Percentiles rank a stretch among this genome's conserved stretches.
Evolutionary conservation across 2,888 invertebrate genomes (phyloP).

Genomic region (Chloromyia formosa): DNA sequence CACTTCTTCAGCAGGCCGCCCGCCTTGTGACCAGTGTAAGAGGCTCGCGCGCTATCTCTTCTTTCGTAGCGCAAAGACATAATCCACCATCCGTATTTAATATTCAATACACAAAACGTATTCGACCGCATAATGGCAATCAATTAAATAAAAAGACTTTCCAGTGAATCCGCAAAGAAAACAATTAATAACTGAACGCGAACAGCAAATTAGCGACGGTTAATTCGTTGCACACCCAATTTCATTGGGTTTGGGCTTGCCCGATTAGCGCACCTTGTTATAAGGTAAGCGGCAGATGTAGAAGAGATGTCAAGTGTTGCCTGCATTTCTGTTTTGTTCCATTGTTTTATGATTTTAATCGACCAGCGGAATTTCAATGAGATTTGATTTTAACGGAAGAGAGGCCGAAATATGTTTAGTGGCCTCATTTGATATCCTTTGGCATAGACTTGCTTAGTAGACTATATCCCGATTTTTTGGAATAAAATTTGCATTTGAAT

Average conservation of each 20-base stretch:
- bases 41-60: background rate
- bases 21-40: no score
- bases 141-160: conserved; percentile 44
- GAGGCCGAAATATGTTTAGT: no score
- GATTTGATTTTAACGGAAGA: no score
- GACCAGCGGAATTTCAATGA: no score
- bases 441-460: no score
- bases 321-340: background rate
- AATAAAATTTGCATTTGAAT: no score
- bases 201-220: conserved; percentile 45
- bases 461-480: no score
- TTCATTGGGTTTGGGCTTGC: conserved; percentile 42
- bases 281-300: conserved; percentile 26
- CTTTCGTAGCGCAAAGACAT: conserved; percentile 2
- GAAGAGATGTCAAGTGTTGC: background rate
- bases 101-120: conserved; percentile 35
- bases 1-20: conserved; percentile 16
- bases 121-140: conserved; percentile 42
- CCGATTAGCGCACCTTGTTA: conserved; percentile 39
- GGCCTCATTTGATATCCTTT: no score
- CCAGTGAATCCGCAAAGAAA: conserved; percentile 39
- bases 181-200: conserved; percentile 45
- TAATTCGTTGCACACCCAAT: conserved; percentile 48
- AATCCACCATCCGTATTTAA: background rate
- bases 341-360: no score